A percentile compares a stretch with the other conserved stretches of the same genome.
phyloP scores from a whole-genome alignment of 2,888 invertebrate species.

The Drosophila kanekoi region DNA sequence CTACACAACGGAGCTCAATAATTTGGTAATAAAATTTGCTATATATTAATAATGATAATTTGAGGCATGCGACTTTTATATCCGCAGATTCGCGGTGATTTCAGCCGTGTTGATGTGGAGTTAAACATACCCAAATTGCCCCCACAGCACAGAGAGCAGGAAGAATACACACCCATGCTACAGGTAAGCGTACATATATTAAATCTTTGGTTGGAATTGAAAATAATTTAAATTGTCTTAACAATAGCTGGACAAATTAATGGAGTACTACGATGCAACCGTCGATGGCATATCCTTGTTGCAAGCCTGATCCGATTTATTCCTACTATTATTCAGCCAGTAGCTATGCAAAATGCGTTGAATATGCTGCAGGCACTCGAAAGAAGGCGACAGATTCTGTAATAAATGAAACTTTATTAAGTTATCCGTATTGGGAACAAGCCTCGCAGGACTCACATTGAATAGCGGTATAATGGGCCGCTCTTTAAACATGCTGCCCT shows the following conservation, averaged over 20 bases:
- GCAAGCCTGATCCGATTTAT: conserved; percentile 20
- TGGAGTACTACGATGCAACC: conserved; percentile 49
- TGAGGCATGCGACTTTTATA: not conserved
- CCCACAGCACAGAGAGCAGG: conserved; percentile 18
- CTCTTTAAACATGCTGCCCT: conserved; percentile 78
- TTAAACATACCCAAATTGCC: conserved; percentile 70
- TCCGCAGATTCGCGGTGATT: conserved; percentile 69
- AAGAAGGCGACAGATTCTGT: conserved; percentile 83
- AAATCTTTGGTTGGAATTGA: conserved; percentile 16
- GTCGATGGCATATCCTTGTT: conserved; percentile 32
- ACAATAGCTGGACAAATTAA: conserved; percentile 59
- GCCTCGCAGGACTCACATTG: conserved; percentile 67
- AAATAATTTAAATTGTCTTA: conserved; percentile 3
- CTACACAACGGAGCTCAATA: conserved; percentile 70
- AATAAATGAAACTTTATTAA: conserved; percentile 2
- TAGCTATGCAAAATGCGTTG: conserved; percentile 72
- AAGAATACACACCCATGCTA: conserved; percentile 38
- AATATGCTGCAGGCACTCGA: conserved; percentile 83
- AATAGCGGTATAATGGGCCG: conserved; percentile 84
- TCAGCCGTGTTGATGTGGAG: conserved; percentile 62
- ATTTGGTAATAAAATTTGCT: conserved; percentile 61
- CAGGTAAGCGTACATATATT: conserved; percentile 42
- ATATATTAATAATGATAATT: not conserved
- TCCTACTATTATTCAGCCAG: conserved; percentile 50
- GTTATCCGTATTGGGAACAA: not conserved